Percentiles rank a stretch among this genome's conserved stretches.
Conservation (phyloP, 2,888 invertebrate genomes). For the Amiota minor region DNA sequence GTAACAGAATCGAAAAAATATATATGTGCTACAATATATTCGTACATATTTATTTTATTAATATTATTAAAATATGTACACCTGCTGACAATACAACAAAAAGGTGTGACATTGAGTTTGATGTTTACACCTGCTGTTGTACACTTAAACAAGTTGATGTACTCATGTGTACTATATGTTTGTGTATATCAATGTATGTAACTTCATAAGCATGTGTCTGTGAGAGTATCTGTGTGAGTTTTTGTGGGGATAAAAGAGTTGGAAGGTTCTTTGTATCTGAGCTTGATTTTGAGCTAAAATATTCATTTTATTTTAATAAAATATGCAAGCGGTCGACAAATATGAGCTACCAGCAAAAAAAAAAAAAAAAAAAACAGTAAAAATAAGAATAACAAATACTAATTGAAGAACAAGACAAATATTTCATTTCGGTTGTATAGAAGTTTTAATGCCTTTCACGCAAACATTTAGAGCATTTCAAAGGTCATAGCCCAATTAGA, state of each 20-base stretch:
- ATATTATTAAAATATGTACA: slow-evolving; percentile 33
- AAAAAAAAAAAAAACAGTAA: slow-evolving; percentile 50
- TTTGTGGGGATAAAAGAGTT: too few species aligned
- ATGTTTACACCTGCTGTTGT: slow-evolving; percentile 49
- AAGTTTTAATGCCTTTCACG: too few species aligned
- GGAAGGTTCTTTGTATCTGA: slow-evolving; percentile 19
- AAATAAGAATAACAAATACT: slow-evolving; percentile 35
- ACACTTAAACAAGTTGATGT: too few species aligned
- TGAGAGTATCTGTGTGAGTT: too few species aligned
- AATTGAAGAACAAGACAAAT: not conserved
- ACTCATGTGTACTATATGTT: too few species aligned
- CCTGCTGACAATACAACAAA: slow-evolving; percentile 49
- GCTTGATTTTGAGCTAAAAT: slow-evolving; percentile 54
- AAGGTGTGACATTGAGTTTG: slow-evolving; percentile 60
- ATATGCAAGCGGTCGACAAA: slow-evolving; percentile 56
- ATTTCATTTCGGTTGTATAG: too few species aligned
- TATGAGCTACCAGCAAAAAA: slow-evolving; percentile 45
- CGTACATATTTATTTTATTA: not conserved
- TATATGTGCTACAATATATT: too few species aligned
- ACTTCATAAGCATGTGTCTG: too few species aligned
- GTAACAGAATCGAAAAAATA: too few species aligned
- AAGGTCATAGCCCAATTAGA: too few species aligned
- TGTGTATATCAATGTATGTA: not conserved
- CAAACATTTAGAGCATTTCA: too few species aligned
- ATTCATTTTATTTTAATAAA: slow-evolving; percentile 57